Evolutionary conservation across 1,140 invertebrate genomes (phyloP).

Genomic region (Tetramorium alpestre): DNA sequence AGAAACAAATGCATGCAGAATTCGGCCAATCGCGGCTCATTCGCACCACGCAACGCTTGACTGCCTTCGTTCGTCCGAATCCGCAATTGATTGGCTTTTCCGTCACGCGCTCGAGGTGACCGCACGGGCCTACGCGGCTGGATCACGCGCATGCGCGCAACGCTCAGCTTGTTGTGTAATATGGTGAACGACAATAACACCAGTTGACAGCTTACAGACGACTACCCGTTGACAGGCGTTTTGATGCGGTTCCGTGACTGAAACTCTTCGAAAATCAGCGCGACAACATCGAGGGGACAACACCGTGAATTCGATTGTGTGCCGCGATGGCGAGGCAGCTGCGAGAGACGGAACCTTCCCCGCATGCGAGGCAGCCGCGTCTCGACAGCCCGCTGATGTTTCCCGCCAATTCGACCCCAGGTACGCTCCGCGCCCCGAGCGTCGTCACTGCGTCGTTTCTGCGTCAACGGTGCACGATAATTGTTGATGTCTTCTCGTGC

Average conservation of each 20-base stretch:
- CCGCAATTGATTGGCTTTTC: too few relatives aligned
- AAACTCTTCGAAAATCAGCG: background rate
- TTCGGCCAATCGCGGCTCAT: too few relatives aligned
- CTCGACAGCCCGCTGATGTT: background rate
- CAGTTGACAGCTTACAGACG: background rate
- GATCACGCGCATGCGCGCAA: background rate
- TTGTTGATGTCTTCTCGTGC: background rate
- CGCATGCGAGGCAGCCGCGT: background rate
- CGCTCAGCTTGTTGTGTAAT: background rate
- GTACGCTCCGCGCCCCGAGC: background rate
- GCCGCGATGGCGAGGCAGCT: background rate
- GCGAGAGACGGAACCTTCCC: background rate
- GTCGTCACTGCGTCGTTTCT: background rate
- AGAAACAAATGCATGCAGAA: too few relatives aligned
- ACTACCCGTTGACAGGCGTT: background rate
- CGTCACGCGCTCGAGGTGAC: too few relatives aligned
- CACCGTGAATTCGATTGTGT: background rate
- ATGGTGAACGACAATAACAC: background rate
- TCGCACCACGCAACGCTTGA: too few relatives aligned
- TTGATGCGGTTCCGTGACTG: background rate
- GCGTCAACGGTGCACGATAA: too few relatives aligned
- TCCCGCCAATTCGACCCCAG: constrained; percentile 42
- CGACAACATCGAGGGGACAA: background rate
- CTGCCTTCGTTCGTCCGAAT: too few relatives aligned
- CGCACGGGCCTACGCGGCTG: background rate